Base-by-base conservation (phyloP, 2,888 invertebrate species). In the Hoplodrina ambigua region DNA sequence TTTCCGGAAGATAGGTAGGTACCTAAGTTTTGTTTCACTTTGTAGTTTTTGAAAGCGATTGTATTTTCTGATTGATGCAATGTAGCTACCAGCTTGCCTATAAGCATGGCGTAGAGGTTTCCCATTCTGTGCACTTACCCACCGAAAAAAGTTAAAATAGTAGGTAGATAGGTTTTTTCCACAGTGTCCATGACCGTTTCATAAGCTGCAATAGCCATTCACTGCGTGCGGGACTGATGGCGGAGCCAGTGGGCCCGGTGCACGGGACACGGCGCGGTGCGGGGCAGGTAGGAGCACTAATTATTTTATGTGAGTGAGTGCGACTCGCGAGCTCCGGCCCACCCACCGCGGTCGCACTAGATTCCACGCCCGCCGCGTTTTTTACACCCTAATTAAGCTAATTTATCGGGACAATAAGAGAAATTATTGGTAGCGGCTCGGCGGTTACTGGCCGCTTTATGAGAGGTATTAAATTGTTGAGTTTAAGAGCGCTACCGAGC, bases 371-470 rank as follows among this genome's bases (percentile, higher is more conserved):
- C 87, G 90, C 86, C 88, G 87, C 88, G 88, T 94, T 93, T 94
- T 94, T 94, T 94, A 94, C 94, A 92, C 95, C 94, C 94, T 94
- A 95, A 95, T 95, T 95, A 95, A 94, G 92, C 92, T 95, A 95
- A 95, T 95, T 95, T 95, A 95, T 95, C 92, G 95, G 91, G 93
- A 94, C 94, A 94, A 94, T 94, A 92, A 93, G 91, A 91, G 91
- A 92, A 94, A 93, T 94, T 93, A 95, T 94, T 91, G 93, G 88
- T 86, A 86, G 83, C 77, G 85, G 84, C 72, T 49, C 76, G 75
- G 77, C 90, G 89, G 91, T 88, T 85, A 88, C 86, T 87, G 92
- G 78, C 90, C 92, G 91, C 92, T 94, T 94, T 94, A 95, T 90
- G 94, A 94, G 93, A 88, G 91, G 89, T 92, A 94, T 91, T 94